Conservation (phyloP, 1,140 invertebrate genomes). For the Drosophila cardini region DNA sequence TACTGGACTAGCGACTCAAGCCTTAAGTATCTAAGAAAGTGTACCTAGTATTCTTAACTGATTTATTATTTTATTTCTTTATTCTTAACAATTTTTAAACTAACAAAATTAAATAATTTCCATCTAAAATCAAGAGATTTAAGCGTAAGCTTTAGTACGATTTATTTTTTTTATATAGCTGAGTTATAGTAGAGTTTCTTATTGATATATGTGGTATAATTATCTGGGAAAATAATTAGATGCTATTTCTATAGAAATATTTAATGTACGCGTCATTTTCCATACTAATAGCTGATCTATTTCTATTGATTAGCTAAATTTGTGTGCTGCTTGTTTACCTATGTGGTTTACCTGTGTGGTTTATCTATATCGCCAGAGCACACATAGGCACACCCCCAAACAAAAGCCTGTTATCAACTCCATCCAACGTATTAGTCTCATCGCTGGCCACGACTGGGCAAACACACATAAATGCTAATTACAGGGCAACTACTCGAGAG, state of each 20-base stretch:
- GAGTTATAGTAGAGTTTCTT: too few species aligned
- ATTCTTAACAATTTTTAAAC: too few species aligned
- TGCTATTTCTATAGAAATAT: neutral
- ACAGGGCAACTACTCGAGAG: conserved; percentile 56
- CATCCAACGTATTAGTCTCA: neutral
- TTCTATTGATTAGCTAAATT: conserved; percentile 16
- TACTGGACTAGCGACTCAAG: too few species aligned
- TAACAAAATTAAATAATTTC: too few species aligned
- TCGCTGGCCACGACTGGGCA: conserved; percentile 1
- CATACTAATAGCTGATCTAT: conserved; percentile 16
- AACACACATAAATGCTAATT: conserved; percentile 81
- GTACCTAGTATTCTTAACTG: too few species aligned
- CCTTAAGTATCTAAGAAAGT: too few species aligned
- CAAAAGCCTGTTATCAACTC: conserved; percentile 50
- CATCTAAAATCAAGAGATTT: too few species aligned
- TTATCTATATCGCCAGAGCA: neutral
- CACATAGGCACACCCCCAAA: conserved; percentile 4
- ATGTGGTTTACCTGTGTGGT: conserved; percentile 1
- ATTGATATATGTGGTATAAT: neutral
- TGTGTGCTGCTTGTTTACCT: conserved; percentile 22
- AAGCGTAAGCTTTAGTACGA: too few species aligned
- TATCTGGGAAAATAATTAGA: conserved; percentile 2
- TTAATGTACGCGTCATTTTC: neutral
- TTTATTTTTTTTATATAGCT: too few species aligned
- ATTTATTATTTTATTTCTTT: too few species aligned